Base-by-base conservation (phyloP, 1,140 invertebrate species). In the Diplogasteroides magnus region DNA sequence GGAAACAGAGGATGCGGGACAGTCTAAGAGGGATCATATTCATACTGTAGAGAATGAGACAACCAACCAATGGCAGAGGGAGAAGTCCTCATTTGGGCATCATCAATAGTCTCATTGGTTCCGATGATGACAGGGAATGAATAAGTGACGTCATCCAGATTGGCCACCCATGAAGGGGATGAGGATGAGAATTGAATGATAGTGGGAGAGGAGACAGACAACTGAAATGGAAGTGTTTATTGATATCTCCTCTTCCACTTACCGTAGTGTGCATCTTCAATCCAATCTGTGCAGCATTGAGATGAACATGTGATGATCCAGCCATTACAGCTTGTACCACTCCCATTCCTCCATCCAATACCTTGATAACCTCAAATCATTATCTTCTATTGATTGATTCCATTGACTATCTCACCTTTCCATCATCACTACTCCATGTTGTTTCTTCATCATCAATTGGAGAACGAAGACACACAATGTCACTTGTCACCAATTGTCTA, bases 51-150 rank as follows among this genome's bases (percentile, higher is more conserved):
- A 23, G 28, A 23, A 23, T 13, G 59, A 23, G 59, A 19, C 37
- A 48, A 48, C 37, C 19, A 19, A 48, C 37, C 37, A 48, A 48
- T 48, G 37, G 37, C 37, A 6, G 37, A 48, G 6, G 19, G 19
- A 11, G 6, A 11, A 6, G 6, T 48, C 37, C 37, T 48, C 19
- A 19, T 48, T 48, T 6, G 6, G 6, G 37, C 37, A 11, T 48
- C 37, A 48, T 48, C 37, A 48, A 48, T 48, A 48, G 6, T 48
- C 19, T 48, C 37, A 48, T 48, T 48, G 6, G 37, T 48, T 11
- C 37, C 37, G 19, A 48, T 48, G 37, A 48, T 23, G 25, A 65
- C 14, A 23, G 64, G 64, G 64, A 65, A 65, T 23, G 31, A 23
- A 31, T 6, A 65, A 31, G 32, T 48, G 2, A 14, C 19, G 14